Base-by-base conservation (phyloP, 2,888 invertebrate genomes). In the Dastarcus helophoroides region DNA sequence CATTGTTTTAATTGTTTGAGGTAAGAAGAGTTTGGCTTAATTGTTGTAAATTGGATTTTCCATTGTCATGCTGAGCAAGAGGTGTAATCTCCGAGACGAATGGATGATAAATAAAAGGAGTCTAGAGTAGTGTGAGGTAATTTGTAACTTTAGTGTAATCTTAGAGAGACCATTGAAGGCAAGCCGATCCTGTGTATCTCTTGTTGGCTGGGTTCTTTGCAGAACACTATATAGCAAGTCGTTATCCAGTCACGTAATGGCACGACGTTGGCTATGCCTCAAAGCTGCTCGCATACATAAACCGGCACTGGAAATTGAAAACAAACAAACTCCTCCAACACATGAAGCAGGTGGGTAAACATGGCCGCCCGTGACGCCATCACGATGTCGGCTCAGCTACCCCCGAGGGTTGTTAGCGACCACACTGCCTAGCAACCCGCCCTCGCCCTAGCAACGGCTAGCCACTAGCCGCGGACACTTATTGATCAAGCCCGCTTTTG, bases 381-480 rank as follows among this genome's bases (percentile, higher is more conserved):
- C 58, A 56, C 57, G 51, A 50, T 47, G 51, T 39, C 45, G 48
- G 47, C 47, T 43, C 44, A 46, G 56, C 58, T 58, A 60, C 60
- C 62, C 60, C 53, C 58, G 62, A 60, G 60, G 61, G 62, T 57
- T 59, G 61, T 63, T 62, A 63, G 63, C 63, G 63, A 62, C 63
- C 63, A 63, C 62, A 61, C 53, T 53, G 62, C 63, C 60, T 63
- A 60, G 63, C 63, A 63, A 63, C 63, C 55, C 61, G 58, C 62
- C 60, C 61, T 59, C 60, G 56, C 62, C 63, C 62, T 63, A 60
- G 63, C 63, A 63, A 63, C 63, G 54, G 61, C 63, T 63, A 62
- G 63, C 63, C 63, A 63, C 63, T 63, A 63, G 63, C 63, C 63
- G 58, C 61, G 62, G 63, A 63, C 62, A 62, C 58, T 62, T 63